Base-by-base conservation (phyloP, 2,797 vertebrate genomes). In the Buphagus erythrorhynchus region DNA sequence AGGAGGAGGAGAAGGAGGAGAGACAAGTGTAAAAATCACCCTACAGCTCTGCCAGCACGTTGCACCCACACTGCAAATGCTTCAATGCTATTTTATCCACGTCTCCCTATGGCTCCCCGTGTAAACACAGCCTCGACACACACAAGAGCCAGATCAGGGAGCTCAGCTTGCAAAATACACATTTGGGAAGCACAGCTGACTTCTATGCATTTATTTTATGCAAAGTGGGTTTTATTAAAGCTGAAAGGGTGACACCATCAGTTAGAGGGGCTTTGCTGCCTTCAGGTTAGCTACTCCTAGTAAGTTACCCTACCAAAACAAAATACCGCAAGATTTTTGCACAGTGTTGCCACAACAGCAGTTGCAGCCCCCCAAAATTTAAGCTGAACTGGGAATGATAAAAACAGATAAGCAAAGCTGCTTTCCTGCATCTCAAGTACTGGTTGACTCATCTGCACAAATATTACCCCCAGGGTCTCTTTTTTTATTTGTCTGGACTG, bases 401-500 rank as follows among this genome's bases (percentile, higher is more conserved):
- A 22, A 57, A 36, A 7, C 14, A 67, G n/a, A 31, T n/a, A 33
- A 55, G 49, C 11, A n/a, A 69, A 86, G 1, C 2, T 20, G 8
- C 31, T 81, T 68, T 43, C 25, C 62, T 58, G 29, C 29, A 21
- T 12, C 38, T 61, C 0, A 0, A 12, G 17, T 18, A 0, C 9
- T 24, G 28, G 3, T 24, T 67, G 42, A 9, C 29, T 71, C 25
- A 16, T 24, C 33, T 29, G 22, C 79, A 33, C 10, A 12, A 25
- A 31, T 10, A 42, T 16, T 24, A 8, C 1, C 4, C 20, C 3
- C 9, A 7, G 4, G 9, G 9, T 74, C 17, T 38, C 3, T 24
- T 57, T 67, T 5, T 38, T 15, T 7, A 26, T 43, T 36, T 54
- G 19, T 40, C 45, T 4, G 2, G 19, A 10, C 13, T 26, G 52